Evolutionary conservation across 2,113 vertebrate species (phyloP).

Genomic region (Calidris pugnax): DNA sequence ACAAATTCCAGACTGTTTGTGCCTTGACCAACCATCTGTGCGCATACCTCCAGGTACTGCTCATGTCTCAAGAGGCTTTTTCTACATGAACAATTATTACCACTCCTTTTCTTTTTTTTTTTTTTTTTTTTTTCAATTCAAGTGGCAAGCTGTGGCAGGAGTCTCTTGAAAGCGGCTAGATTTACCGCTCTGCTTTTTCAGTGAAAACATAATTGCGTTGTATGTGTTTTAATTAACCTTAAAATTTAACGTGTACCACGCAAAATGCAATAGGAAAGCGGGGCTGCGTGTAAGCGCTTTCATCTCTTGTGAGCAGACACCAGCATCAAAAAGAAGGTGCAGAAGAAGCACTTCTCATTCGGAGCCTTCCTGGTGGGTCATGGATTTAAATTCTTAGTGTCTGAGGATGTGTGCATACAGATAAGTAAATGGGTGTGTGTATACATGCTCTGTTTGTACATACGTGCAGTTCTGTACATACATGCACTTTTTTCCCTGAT

Average conservation of each 20-base stretch:
- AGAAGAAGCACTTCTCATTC: neutral
- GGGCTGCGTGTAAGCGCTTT: neutral
- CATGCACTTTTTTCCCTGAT: neutral
- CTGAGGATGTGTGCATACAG: neutral
- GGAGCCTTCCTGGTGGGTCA: neutral
- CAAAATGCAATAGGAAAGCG: neutral
- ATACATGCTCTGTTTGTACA: neutral
- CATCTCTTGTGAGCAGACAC: neutral
- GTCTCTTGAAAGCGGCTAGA: constrained; percentile 42
- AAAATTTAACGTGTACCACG: accelerated
- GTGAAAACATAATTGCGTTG: neutral
- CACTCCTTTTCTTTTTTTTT: constrained; percentile 40
- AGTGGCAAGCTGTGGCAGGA: constrained; percentile 75
- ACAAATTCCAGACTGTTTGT: constrained; percentile 85
- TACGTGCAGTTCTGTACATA: neutral
- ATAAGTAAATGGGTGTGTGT: neutral
- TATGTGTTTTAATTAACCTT: neutral
- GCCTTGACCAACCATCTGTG: constrained; percentile 80
- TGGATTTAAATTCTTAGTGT: neutral
- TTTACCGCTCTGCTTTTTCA: constrained; percentile 28
- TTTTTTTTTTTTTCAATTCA: neutral
- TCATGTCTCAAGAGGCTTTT: constrained; percentile 84
- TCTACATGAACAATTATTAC: constrained; percentile 74
- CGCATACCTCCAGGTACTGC: constrained; percentile 80
- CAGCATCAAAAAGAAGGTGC: neutral